These are phyloP conservation scores for Ptycholaimellus sp. DNA, from an alignment of 2,888 invertebrate genomes.

Conservation along the genomic window DNA sequence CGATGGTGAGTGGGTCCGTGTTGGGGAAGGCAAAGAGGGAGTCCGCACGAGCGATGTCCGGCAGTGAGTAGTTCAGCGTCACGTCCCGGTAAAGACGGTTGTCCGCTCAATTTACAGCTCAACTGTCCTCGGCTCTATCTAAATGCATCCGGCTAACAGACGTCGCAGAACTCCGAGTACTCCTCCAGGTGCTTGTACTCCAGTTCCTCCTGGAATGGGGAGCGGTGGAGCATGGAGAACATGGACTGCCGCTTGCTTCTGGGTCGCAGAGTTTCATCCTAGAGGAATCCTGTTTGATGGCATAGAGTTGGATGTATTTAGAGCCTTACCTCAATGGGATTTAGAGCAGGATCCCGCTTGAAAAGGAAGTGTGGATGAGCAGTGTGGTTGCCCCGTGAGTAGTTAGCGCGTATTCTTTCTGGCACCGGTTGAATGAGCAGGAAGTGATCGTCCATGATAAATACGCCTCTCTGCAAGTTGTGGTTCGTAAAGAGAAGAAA, in stretches of 20 bases:
- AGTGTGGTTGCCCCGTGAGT: neutral
- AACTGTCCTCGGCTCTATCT: slow-evolving; percentile 6
- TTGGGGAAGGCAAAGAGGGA: slow-evolving; percentile 23
- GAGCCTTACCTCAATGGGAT: neutral
- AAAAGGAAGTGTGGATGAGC: neutral
- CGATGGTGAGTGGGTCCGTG: slow-evolving; percentile 22
- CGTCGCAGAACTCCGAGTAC: slow-evolving; percentile 19
- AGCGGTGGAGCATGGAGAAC: no score
- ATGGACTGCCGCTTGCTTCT: no score
- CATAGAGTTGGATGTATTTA: no score
- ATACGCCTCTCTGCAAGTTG: slow-evolving; percentile 17
- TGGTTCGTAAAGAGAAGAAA: no score
- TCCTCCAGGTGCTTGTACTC: slow-evolving; percentile 1
- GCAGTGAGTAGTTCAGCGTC: slow-evolving; percentile 18
- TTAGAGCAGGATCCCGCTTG: slow-evolving; percentile 1
- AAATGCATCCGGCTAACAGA: slow-evolving; percentile 17
- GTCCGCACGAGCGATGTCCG: slow-evolving; percentile 18
- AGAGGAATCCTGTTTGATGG: no score
- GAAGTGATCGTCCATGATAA: slow-evolving; percentile 21
- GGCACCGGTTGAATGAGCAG: slow-evolving; percentile 21
- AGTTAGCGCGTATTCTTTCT: slow-evolving; percentile 5
- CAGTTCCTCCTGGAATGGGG: no score
- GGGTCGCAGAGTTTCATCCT: no score
- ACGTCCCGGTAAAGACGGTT: neutral
- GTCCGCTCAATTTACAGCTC: neutral